A percentile compares a stretch with the other conserved stretches of the same genome.
These are phyloP conservation scores for Galeruca laticollis DNA, from an alignment of 2,888 invertebrate species.

Conservation along the genomic window DNA sequence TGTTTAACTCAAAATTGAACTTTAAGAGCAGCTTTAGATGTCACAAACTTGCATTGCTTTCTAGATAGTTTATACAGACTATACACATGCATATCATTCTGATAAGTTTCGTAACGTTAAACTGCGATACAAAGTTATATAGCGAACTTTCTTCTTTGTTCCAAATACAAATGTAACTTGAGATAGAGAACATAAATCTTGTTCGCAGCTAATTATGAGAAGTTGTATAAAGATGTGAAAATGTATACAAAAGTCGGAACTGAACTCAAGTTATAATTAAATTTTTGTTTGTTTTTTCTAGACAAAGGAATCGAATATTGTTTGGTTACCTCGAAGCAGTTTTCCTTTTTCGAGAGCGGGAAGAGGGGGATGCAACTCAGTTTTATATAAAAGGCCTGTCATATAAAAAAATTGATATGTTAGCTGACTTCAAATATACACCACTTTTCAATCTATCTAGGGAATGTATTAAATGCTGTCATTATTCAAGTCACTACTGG, in stretches of 20 bases:
- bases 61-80: slow-evolving; percentile 8
- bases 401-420: too few species aligned
- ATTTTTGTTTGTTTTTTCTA: too few species aligned
- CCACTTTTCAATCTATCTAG: too few species aligned
- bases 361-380: too few species aligned
- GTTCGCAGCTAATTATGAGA: slow-evolving; percentile 11
- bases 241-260: not conserved
- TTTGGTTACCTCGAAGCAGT: too few species aligned
- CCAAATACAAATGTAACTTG: slow-evolving; percentile 8
- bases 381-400: too few species aligned
- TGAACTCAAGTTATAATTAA: not conserved
- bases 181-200: slow-evolving; percentile 12
- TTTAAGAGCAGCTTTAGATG: slow-evolving; percentile 22
- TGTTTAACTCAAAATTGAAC: not conserved
- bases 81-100: slow-evolving; percentile 19
- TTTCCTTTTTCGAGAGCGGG: too few species aligned
- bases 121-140: slow-evolving; percentile 11
- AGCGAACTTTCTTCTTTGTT: slow-evolving; percentile 1
- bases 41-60: slow-evolving; percentile 21
- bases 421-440: too few species aligned
- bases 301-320: too few species aligned
- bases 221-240: not conserved
- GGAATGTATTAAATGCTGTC: too few species aligned
- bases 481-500: too few species aligned
- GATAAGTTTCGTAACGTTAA: slow-evolving; percentile 1